A percentile compares a stretch with the other conserved stretches of the same genome.
phyloP scores from a whole-genome alignment of 2,113 vertebrate species.

The Pseudopodoces humilis region DNA sequence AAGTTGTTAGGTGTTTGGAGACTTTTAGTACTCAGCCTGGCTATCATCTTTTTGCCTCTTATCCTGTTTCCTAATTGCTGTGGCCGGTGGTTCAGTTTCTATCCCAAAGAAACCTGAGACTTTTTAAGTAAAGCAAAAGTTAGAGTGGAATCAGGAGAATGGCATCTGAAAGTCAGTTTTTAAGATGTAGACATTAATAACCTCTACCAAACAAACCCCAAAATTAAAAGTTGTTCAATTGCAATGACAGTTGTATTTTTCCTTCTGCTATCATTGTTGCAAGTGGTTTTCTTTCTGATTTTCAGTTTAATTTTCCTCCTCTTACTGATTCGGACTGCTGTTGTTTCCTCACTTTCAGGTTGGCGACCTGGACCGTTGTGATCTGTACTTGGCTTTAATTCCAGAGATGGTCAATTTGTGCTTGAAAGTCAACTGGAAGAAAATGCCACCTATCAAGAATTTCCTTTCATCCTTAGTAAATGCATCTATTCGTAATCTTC shows the following conservation, averaged over 20 bases:
- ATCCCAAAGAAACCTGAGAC: neutral
- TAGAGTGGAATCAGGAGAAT: neutral
- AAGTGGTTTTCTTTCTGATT: neutral
- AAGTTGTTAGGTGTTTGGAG: neutral
- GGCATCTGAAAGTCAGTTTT: neutral
- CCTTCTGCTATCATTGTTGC: neutral
- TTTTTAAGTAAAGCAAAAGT: neutral
- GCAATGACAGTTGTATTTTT: neutral
- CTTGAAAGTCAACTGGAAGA: conserved; percentile 46
- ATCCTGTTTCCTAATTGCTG: neutral
- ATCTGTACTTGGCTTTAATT: conserved; percentile 84
- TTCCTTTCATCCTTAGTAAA: conserved; percentile 77
- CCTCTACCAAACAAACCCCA: neutral
- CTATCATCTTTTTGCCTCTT: neutral
- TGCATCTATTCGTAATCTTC: conserved; percentile 74
- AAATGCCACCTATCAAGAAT: conserved; percentile 53
- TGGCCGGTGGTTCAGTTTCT: neutral
- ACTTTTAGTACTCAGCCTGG: fast-evolving
- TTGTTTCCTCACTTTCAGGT: conserved; percentile 44
- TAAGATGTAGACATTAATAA: neutral
- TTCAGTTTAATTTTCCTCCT: neutral
- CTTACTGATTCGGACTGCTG: neutral
- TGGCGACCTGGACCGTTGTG: conserved; percentile 78
- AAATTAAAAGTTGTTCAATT: neutral
- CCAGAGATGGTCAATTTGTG: conserved; percentile 74